phyloP scores from a whole-genome alignment of 2,888 invertebrate species.

The Caradrina kadenii region DNA sequence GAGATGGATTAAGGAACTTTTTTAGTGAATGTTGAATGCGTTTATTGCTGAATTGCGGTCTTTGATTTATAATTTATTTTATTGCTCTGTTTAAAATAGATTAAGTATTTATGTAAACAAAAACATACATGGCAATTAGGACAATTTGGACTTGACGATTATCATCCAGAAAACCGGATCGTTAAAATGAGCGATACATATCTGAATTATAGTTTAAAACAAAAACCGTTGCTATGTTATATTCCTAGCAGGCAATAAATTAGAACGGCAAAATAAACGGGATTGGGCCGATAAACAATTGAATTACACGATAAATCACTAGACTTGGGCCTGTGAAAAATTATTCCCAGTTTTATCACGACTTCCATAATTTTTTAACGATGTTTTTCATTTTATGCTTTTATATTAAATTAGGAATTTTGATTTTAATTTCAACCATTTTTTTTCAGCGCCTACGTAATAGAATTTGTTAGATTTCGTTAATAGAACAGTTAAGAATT shows the following conservation, averaged over 20 bases:
- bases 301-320: slow-evolving; percentile 68
- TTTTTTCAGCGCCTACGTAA: slow-evolving; percentile 10
- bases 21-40: not conserved
- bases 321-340: slow-evolving; percentile 40
- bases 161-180: slow-evolving; percentile 5
- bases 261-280: slow-evolving; percentile 65
- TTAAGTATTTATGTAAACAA: not conserved
- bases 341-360: slow-evolving; percentile 50
- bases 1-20: not conserved
- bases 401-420: slow-evolving; percentile 24
- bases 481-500: not conserved
- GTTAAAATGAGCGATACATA: slow-evolving; percentile 8
- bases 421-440: slow-evolving; percentile 6
- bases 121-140: slow-evolving; percentile 5
- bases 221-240: slow-evolving; percentile 47
- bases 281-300: slow-evolving; percentile 66
- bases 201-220: slow-evolving; percentile 41
- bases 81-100: not conserved
- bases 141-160: slow-evolving; percentile 1
- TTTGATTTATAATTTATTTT: not conserved
- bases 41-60: not conserved
- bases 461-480: slow-evolving; percentile 9
- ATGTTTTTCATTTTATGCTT: slow-evolving; percentile 13
- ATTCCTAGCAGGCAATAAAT: slow-evolving; percentile 62
- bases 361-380: slow-evolving; percentile 27